Conservation (phyloP, 2,113 vertebrate species). For the Ibidorhyncha struthersii region DNA sequence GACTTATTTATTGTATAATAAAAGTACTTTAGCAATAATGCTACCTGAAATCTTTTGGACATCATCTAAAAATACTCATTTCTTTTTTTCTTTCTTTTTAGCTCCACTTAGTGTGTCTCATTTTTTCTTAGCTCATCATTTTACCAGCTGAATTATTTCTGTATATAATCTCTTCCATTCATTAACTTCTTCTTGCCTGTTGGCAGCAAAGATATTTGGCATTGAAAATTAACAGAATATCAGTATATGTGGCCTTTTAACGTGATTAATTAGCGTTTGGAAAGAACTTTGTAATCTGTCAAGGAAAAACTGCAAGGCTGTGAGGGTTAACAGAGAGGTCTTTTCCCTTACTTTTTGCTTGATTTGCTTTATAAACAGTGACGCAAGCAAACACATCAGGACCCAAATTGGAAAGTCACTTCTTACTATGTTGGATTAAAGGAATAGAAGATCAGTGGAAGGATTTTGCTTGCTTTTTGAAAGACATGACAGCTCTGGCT, state of each 20-base stretch:
- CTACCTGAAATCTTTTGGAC: not conserved
- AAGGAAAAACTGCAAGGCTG: conserved; percentile 13
- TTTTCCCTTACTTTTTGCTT: not conserved
- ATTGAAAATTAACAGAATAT: not conserved
- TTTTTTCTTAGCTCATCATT: conserved; percentile 6
- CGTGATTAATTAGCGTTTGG: not conserved
- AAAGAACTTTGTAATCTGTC: conserved; percentile 1
- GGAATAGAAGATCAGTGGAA: not conserved
- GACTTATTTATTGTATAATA: not conserved
- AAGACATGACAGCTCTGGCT: not conserved
- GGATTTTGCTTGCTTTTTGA: not conserved
- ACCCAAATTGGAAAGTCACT: not conserved
- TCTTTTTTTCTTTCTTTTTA: not conserved
- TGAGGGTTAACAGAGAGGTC: not conserved
- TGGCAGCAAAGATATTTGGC: conserved; percentile 18
- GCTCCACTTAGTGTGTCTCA: not conserved
- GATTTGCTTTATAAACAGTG: conserved; percentile 9
- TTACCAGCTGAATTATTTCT: conserved; percentile 13
- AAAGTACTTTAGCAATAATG: not conserved
- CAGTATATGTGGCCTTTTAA: not conserved
- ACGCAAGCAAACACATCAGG: not conserved
- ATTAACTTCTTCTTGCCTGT: not conserved
- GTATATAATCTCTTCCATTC: not conserved
- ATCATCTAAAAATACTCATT: not conserved
- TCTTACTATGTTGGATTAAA: not conserved